A percentile compares a stretch with the other conserved stretches of the same genome.
phyloP scores from a whole-genome alignment of 2,113 vertebrate genomes.

The Chauna torquata region DNA sequence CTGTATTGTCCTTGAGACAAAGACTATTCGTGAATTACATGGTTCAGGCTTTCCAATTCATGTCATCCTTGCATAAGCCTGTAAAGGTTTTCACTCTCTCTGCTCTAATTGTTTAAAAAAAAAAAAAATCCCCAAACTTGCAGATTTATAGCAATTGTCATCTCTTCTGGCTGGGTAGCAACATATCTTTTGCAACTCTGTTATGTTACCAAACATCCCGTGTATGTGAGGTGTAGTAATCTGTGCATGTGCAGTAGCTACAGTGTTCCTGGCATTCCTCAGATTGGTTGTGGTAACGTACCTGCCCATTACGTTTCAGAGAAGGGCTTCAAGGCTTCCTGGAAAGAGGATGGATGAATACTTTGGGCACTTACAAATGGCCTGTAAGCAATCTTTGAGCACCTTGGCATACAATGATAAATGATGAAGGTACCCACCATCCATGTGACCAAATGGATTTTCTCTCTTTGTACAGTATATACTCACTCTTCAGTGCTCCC shows the following conservation, averaged over 20 bases:
- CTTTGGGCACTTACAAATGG: background rate
- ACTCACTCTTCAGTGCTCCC: background rate
- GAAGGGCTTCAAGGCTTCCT: background rate
- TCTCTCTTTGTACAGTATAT: background rate
- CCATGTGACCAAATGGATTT: background rate
- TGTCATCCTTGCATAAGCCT: background rate
- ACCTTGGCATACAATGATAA: background rate
- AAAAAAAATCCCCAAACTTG: background rate
- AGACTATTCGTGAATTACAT: background rate
- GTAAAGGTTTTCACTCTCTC: background rate
- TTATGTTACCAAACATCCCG: rapidly evolving
- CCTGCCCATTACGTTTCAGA: background rate
- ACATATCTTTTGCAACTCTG: background rate
- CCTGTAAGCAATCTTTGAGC: background rate
- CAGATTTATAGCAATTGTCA: background rate
- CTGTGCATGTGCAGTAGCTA: rapidly evolving
- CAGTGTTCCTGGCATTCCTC: background rate
- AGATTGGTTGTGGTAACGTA: rapidly evolving
- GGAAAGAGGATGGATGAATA: background rate
- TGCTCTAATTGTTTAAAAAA: background rate
- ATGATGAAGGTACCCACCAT: background rate
- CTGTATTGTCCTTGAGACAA: background rate
- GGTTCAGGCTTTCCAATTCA: background rate
- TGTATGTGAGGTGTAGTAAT: too few relatives aligned
- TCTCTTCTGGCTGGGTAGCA: background rate